Base-by-base conservation (phyloP, 2,888 invertebrate genomes). In the Sipha maydis region DNA sequence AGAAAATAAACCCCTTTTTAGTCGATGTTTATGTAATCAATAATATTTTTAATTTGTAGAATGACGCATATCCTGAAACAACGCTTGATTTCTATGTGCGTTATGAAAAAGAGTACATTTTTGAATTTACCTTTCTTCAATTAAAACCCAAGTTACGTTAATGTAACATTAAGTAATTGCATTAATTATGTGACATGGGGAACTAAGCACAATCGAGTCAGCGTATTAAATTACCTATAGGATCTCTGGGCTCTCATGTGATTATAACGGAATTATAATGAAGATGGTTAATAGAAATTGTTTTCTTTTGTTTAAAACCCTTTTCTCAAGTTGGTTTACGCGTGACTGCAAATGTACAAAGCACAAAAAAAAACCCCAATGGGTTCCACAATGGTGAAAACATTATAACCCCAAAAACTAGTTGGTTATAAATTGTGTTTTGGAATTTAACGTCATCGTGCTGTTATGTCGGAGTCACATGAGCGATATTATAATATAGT, bases 361-460 rank as follows among this genome's bases (percentile, higher is more conserved):
- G 83, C 54, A n/a, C 71, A 73, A 83, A 83, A 73, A 83, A 83
- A 83, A 83, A 83, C 83, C 73, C 31, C n/a, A 28, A 41, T 25
- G 34, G 19, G 31, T 48, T 82, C 28, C 25, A 56, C 61, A 8
- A 38, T 31, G 69, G 21, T 73, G 83, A 83, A 73, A 69, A 28
- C 38, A 67, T 79, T 61, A 61, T 25, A 69, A n/a, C 67, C 28
- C 69, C 67, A 17, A 41, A 67, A 67, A 9, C 61, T 61, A 25
- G 69, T 69, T 28, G 28, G n/a, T 69, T 28, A 69, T 69, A 69
- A 69, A 69, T 25, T n/a, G 28, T 69, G 69, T 69, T 69, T 69
- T 28, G 69, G 69, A 69, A 69, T 69, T 69, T 69, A 69, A 69
- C 28, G 69, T 69, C 69, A 25, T 8, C 69, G 69, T n/a, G 69